Evolutionary conservation across 2,888 invertebrate genomes (phyloP).

Genomic region (Morpho helenor): DNA sequence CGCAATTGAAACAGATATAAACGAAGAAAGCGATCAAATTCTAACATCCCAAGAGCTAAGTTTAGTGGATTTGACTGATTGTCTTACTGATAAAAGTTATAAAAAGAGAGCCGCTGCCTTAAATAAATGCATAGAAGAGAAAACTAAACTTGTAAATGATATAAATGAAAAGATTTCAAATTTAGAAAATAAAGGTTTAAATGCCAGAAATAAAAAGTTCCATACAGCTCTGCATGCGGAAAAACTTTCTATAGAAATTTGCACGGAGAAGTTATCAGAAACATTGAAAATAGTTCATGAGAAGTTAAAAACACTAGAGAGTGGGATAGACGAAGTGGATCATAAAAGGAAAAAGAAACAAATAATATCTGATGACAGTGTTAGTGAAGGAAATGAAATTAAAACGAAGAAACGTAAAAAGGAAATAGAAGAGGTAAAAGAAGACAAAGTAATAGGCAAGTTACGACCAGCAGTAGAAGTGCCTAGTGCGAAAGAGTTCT

Average conservation of each 20-base stretch:
- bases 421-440: slow-evolving; percentile 30
- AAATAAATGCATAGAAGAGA: slow-evolving; percentile 47
- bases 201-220: slow-evolving; percentile 49
- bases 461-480: slow-evolving; percentile 51
- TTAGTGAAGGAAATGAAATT: slow-evolving; percentile 30
- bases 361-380: slow-evolving; percentile 12
- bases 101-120: slow-evolving; percentile 49
- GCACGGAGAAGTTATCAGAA: slow-evolving; percentile 44
- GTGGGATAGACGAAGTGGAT: slow-evolving; percentile 26
- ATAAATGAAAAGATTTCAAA: slow-evolving; percentile 47
- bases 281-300: slow-evolving; percentile 41
- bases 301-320: slow-evolving; percentile 39
- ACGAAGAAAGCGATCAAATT: slow-evolving; percentile 46
- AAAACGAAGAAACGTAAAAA: slow-evolving; percentile 13
- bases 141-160: slow-evolving; percentile 37
- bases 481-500: slow-evolving; percentile 65
- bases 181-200: slow-evolving; percentile 56
- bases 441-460: slow-evolving; percentile 37
- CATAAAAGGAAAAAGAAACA: slow-evolving; percentile 31
- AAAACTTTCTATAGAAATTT: slow-evolving; percentile 44
- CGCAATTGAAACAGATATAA: slow-evolving; percentile 53
- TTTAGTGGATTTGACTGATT: slow-evolving; percentile 53
- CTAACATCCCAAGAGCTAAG: slow-evolving; percentile 48
- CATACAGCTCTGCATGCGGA: slow-evolving; percentile 62
- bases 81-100: slow-evolving; percentile 44